These are phyloP conservation scores for Arizona elegans DNA, from an alignment of 2,113 vertebrate species.

Conservation along the genomic window DNA sequence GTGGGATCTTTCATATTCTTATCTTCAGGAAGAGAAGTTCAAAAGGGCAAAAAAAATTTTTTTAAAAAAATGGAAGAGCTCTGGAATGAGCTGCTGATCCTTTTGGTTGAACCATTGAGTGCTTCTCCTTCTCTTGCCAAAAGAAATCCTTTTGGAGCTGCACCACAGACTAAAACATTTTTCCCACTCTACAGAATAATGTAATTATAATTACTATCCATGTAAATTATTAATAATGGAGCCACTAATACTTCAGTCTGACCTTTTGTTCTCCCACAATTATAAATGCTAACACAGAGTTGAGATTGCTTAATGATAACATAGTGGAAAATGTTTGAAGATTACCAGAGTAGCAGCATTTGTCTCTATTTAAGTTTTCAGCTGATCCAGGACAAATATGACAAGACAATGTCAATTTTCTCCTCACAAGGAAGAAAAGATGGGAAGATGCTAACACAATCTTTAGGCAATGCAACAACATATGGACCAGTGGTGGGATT, in stretches of 20 bases:
- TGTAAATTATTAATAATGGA: constrained; percentile 49
- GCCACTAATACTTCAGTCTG: constrained; percentile 39
- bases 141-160: not conserved
- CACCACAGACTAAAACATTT: not conserved
- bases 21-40: not conserved
- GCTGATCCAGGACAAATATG: not conserved
- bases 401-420: not conserved
- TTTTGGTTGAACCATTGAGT: not conserved
- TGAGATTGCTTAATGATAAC: not conserved
- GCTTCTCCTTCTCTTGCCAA: not conserved
- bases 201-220: not conserved
- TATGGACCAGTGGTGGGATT: not conserved
- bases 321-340: not conserved
- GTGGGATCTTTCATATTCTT: not conserved
- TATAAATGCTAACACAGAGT: constrained; percentile 20
- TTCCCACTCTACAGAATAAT: not conserved
- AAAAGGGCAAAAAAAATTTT: not conserved
- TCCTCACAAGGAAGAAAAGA: not conserved
- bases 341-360: not conserved
- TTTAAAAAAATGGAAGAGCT: too few species aligned
- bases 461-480: not conserved
- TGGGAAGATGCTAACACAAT: not conserved
- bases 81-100: not conserved
- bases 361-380: not conserved
- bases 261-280: constrained; percentile 35